Conservation (phyloP, 1,140 invertebrate genomes). For the Mamestra configurata region DNA sequence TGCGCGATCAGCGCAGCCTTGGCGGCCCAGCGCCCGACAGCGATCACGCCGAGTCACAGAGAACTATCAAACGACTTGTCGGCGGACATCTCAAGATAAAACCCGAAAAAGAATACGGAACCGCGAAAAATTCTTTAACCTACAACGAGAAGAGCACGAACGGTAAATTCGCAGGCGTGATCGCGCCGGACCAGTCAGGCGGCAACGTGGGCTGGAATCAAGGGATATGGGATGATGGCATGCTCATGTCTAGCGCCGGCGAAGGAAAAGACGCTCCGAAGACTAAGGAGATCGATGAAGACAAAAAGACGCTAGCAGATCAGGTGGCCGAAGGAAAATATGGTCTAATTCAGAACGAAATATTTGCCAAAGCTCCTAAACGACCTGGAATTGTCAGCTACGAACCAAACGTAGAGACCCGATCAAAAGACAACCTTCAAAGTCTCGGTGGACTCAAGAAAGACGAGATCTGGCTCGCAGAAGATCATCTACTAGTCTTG, state of each 20-base stretch:
- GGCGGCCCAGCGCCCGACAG: conserved; percentile 67
- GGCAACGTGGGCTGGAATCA: conserved; percentile 87
- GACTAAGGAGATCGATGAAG: conserved; percentile 90
- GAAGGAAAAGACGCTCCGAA: conserved; percentile 89
- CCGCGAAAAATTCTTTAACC: conserved; percentile 81
- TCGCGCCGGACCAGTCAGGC: conserved; percentile 83
- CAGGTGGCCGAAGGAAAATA: conserved; percentile 96
- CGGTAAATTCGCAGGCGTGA: conserved; percentile 83
- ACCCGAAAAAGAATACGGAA: conserved; percentile 77
- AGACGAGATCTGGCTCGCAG: conserved; percentile 96
- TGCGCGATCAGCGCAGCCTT: conserved; percentile 85
- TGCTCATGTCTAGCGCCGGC: conserved; percentile 90
- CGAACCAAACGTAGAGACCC: conserved; percentile 92
- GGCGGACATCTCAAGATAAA: conserved; percentile 89
- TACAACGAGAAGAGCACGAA: conserved; percentile 75
- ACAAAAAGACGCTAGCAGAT: conserved; percentile 94
- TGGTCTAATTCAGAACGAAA: conserved; percentile 95
- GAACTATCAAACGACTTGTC: conserved; percentile 89
- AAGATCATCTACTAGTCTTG: conserved; percentile 95
- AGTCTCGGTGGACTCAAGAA: conserved; percentile 94
- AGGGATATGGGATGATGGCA: conserved; percentile 90
- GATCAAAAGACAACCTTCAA: conserved; percentile 92
- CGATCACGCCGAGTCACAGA: conserved; percentile 79
- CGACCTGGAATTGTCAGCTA: conserved; percentile 95
- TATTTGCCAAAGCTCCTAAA: conserved; percentile 91